Evolutionary conservation across 1,140 invertebrate species (phyloP).

Genomic region (Orchestia grillus): DNA sequence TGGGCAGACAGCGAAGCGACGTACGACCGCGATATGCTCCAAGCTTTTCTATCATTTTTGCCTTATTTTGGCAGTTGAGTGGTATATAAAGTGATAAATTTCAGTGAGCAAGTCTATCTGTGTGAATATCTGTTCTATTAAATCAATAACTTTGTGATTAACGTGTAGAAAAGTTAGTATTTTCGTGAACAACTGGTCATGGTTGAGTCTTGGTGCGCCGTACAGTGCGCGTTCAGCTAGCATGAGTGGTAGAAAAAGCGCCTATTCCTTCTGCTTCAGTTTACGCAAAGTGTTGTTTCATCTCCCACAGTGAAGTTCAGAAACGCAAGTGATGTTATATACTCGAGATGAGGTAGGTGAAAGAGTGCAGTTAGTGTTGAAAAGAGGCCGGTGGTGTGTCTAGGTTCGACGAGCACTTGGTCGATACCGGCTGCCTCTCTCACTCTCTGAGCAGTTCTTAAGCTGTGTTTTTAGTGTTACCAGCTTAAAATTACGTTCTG

Average conservation of each 20-base stretch:
- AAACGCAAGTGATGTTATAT: slow-evolving; percentile 27
- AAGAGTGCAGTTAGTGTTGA: slow-evolving; percentile 42
- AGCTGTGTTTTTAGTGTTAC: slow-evolving; percentile 30
- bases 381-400: slow-evolving; percentile 46
- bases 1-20: slow-evolving; percentile 53
- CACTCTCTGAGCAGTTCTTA: slow-evolving; percentile 40
- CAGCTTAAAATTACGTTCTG: slow-evolving; percentile 5
- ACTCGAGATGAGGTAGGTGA: not conserved
- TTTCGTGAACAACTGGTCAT: slow-evolving; percentile 51
- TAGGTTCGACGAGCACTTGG: slow-evolving; percentile 42
- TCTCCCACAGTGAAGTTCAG: slow-evolving; percentile 1
- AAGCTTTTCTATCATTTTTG: slow-evolving; percentile 34
- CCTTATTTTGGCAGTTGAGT: slow-evolving; percentile 6
- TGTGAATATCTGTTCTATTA: not conserved
- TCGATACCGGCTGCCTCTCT: slow-evolving; percentile 53
- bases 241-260: slow-evolving; percentile 45
- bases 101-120: slow-evolving; percentile 17
- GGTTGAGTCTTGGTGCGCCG: slow-evolving; percentile 36
- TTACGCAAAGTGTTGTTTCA: not conserved
- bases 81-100: not conserved
- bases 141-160: not conserved
- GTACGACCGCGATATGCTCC: slow-evolving; percentile 49
- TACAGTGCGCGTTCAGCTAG: slow-evolving; percentile 52
- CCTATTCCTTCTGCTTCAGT: not conserved
- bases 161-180: not conserved